Conservation (phyloP, 2,888 invertebrate genomes). For the Mystacides longicornis region DNA sequence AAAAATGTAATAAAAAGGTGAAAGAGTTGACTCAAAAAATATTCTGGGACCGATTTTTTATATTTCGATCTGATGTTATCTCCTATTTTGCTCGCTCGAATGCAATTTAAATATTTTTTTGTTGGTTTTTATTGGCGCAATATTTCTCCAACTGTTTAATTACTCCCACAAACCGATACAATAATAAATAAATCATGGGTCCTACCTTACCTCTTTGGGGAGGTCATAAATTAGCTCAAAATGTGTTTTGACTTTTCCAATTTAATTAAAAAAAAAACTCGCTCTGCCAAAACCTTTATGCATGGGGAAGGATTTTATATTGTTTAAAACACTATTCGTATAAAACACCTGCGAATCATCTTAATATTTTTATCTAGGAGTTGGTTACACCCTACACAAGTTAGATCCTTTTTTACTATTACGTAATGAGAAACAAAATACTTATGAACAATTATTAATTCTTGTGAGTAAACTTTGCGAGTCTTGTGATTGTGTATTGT, state of each 20-base stretch:
- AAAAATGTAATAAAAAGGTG: background rate
- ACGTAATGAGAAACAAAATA: no score
- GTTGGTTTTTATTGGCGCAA: background rate
- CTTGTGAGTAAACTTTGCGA: no score
- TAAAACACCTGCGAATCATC: background rate
- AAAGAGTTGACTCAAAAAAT: background rate
- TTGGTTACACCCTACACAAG: no score
- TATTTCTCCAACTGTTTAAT: slow-evolving; percentile 1
- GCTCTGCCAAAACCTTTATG: background rate
- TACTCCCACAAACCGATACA: background rate
- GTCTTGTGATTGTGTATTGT: no score
- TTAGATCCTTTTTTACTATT: no score
- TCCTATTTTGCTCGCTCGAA: background rate
- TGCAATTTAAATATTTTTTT: background rate
- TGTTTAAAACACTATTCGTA: background rate
- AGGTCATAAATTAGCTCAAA: background rate
- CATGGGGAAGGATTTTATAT: background rate
- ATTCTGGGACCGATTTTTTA: background rate
- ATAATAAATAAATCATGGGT: slow-evolving; percentile 1
- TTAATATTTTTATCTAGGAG: background rate
- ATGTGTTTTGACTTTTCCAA: background rate
- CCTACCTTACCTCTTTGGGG: no score
- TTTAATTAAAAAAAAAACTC: background rate
- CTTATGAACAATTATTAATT: no score
- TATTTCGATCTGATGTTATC: background rate